These are phyloP conservation scores for Linurgus olivaceus DNA, from an alignment of 2,797 vertebrate genomes.

Conservation along the genomic window DNA sequence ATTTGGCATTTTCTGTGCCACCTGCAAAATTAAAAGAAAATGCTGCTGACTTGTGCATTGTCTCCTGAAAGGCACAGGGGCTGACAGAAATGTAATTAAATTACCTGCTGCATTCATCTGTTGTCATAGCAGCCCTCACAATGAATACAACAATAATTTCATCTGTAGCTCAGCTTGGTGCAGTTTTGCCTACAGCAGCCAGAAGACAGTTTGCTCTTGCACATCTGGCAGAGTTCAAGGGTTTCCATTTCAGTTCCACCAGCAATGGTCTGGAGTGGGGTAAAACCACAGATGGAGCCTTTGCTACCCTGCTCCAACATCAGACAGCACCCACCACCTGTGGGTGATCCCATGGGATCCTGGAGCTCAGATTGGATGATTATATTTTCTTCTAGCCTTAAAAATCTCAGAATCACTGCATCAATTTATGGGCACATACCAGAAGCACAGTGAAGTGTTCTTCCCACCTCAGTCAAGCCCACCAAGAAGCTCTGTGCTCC, in stretches of 20 bases:
- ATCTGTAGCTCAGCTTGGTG: not conserved
- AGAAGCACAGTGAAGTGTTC: not conserved
- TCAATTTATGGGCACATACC: rapidly evolving
- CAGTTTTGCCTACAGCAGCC: not conserved
- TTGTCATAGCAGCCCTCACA: constrained; percentile 60
- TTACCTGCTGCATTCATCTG: constrained; percentile 56
- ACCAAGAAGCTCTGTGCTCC: not conserved
- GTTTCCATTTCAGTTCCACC: not conserved
- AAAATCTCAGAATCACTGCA: not conserved
- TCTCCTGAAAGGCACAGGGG: constrained; percentile 17
- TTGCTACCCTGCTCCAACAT: not conserved
- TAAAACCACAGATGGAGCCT: not conserved
- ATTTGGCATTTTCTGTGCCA: constrained; percentile 8
- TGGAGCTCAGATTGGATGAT: not conserved
- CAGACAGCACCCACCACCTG: not conserved
- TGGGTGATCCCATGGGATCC: not conserved
- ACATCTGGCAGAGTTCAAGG: not conserved
- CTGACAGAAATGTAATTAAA: constrained; percentile 58
- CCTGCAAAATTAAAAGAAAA: constrained; percentile 35
- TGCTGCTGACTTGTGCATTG: constrained; percentile 19
- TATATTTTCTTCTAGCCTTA: not conserved
- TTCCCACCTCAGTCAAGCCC: not conserved
- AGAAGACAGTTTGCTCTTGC: not conserved
- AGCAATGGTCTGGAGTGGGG: not conserved
- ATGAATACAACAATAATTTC: constrained; percentile 29